Evolutionary conservation across 2,797 vertebrate species (phyloP).

Genomic region (Lutra lutra): DNA sequence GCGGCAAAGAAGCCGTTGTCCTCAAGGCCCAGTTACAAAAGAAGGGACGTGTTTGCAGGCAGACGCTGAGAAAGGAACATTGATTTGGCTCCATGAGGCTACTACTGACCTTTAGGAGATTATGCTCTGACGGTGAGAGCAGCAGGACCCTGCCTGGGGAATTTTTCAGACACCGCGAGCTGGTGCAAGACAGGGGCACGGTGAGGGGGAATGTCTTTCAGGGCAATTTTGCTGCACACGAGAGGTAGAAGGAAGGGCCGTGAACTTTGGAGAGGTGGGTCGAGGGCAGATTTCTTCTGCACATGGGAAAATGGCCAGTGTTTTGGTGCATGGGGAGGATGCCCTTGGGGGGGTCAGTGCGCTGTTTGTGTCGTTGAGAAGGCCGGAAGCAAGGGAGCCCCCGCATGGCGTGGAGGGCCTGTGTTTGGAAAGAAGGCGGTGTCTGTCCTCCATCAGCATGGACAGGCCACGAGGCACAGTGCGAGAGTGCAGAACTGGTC

Average conservation of each 20-base stretch:
- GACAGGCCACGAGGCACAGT: neutral
- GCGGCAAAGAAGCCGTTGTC: no score
- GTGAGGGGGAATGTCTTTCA: neutral
- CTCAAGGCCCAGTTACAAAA: neutral
- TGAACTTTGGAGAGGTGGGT: accelerated
- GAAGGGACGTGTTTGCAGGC: neutral
- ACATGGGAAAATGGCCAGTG: no score
- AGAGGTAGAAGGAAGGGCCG: neutral
- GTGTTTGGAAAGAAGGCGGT: neutral
- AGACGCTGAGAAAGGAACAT: neutral
- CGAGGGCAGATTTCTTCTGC: neutral
- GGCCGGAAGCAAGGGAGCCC: neutral
- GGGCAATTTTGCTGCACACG: neutral
- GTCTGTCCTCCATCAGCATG: neutral
- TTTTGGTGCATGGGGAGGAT: neutral
- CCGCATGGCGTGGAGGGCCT: accelerated
- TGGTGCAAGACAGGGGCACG: no score
- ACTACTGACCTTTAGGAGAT: neutral
- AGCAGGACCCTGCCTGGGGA: neutral
- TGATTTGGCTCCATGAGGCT: no score
- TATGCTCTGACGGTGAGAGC: no score
- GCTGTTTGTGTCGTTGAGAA: neutral
- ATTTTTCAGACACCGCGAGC: no score
- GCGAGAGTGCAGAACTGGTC: neutral
- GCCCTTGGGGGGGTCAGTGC: neutral